phyloP scores from a whole-genome alignment of 2,797 vertebrate species.

The Etheostoma perlongum region DNA sequence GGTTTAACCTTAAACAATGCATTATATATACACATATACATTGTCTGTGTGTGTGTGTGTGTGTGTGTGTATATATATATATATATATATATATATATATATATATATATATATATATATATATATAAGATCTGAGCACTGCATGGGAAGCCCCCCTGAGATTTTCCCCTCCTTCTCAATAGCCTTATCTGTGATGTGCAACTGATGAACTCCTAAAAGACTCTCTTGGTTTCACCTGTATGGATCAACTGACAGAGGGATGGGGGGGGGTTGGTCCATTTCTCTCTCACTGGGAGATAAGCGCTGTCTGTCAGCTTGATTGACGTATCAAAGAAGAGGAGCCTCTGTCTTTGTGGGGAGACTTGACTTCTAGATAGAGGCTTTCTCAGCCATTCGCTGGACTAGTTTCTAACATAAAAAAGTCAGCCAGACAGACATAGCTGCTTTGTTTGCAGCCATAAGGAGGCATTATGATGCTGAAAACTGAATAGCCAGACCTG shows the following conservation, averaged over 20 bases:
- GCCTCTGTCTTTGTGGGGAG: slow-evolving; percentile 62
- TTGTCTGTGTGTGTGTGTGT: no score
- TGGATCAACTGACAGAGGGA: slow-evolving; percentile 70
- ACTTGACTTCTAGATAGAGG: slow-evolving; percentile 46
- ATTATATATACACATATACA: no score
- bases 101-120: no score
- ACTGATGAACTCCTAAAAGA: slow-evolving; percentile 76
- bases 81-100: no score
- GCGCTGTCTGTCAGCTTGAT: slow-evolving; percentile 81
- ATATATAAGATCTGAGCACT: slow-evolving; percentile 1
- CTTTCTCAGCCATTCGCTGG: slow-evolving; percentile 47
- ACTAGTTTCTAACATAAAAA: slow-evolving; percentile 57
- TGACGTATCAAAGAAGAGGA: slow-evolving; percentile 74
- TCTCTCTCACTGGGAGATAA: slow-evolving; percentile 78
- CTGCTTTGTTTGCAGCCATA: slow-evolving; percentile 46
- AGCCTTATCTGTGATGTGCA: slow-evolving; percentile 75
- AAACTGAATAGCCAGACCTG: no score
- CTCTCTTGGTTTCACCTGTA: slow-evolving; percentile 47
- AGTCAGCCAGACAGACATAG: slow-evolving; percentile 27
- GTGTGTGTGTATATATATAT: no score
- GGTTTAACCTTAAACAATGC: neutral
- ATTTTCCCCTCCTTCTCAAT: slow-evolving; percentile 38
- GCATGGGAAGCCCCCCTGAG: slow-evolving; percentile 30
- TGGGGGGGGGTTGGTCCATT: slow-evolving; percentile 62
- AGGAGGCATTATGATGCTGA: slow-evolving; percentile 44